Base-by-base conservation (phyloP, 2,888 invertebrate genomes). In the Hymenopus coronatus region DNA sequence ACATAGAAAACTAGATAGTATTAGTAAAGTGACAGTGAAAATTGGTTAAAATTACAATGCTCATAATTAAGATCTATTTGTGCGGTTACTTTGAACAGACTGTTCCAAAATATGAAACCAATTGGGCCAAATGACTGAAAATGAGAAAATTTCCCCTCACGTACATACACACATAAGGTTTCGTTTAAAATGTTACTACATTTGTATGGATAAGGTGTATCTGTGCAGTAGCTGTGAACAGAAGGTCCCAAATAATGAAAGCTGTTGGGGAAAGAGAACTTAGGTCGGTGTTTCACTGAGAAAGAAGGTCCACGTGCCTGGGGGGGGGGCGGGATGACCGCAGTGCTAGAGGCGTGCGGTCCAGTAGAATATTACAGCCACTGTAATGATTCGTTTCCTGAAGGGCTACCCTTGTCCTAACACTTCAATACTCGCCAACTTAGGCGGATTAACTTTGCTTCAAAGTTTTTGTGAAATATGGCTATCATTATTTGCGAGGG, bases 391-490 rank as follows among this genome's bases (percentile, higher is more conserved):
- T 81, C 86, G 86, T 81, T 86, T 86, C 86, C 86, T 86, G 70
- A 25, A 86, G 54, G 28, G 7, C 70, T 25, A 54, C 81, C 86
- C 86, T 85, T 40, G 25, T 25, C 54, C 54, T 20, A 70, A 70
- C 54, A 70, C 54, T 70, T 70, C 54, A 70, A 70, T 70, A 70
- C 54, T 70, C 54, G 54, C 54, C 54, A 70, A 70, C 54, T 70
- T 20, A 70, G 54, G 54, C 86, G 86, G 86, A 86, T 86, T 86
- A 86, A 81, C 86, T 81, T 70, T 86, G 86, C 70, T 86, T 81
- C 28, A 86, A 86, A 86, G 86, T 86, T 86, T 86, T 86, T 81
- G 70, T 86, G 86, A 86, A 86, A 86, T 86, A 86, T 86, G 86
- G 86, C 70, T 86, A 30, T 86, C 86, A 86, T 86, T 86, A 86